A percentile compares a stretch with the other conserved stretches of the same genome.
Evolutionary conservation across 1,140 invertebrate genomes (phyloP).

Genomic region (Bathynomus jamesi): DNA sequence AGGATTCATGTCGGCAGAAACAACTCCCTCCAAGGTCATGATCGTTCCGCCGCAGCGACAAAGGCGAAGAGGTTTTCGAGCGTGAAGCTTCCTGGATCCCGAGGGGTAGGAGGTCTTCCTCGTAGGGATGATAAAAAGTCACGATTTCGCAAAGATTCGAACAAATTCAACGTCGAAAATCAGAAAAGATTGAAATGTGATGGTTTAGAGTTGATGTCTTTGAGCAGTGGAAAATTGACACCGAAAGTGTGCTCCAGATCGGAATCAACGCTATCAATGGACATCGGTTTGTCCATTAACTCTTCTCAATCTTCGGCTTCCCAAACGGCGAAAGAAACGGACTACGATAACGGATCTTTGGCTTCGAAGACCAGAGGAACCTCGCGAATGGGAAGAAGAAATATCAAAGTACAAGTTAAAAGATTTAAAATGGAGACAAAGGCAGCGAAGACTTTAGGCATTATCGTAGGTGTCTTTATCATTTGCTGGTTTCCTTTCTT

Average conservation of each 20-base stretch:
- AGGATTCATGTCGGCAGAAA: conserved; percentile 78
- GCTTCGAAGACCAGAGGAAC: conserved; percentile 36
- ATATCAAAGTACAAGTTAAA: conserved; percentile 77
- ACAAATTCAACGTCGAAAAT: conserved; percentile 2
- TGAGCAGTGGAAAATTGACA: not conserved
- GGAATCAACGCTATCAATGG: conserved; percentile 4
- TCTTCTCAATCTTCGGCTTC: conserved; percentile 11
- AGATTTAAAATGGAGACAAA: conserved; percentile 84
- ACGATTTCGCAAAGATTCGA: not conserved
- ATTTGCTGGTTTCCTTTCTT: conserved; percentile 93
- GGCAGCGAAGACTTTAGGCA: conserved; percentile 85
- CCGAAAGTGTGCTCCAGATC: conserved; percentile 1
- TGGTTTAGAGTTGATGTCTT: conserved; percentile 3
- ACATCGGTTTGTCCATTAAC: conserved; percentile 1
- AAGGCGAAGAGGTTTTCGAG: conserved; percentile 26
- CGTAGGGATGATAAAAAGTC: not conserved
- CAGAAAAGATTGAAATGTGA: conserved; percentile 1
- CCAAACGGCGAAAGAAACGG: not conserved
- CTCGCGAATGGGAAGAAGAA: conserved; percentile 68
- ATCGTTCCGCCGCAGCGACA: conserved; percentile 32
- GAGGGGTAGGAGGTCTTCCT: conserved; percentile 1
- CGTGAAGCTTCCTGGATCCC: conserved; percentile 6
- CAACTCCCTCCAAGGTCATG: conserved; percentile 22
- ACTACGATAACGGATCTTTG: conserved; percentile 38
- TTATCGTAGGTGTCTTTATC: conserved; percentile 89